Evolutionary conservation across 2,113 vertebrate genomes (phyloP), one percentile per base, ranked within the genome.

Genomic region (Tachysurus vachellii): DNA sequence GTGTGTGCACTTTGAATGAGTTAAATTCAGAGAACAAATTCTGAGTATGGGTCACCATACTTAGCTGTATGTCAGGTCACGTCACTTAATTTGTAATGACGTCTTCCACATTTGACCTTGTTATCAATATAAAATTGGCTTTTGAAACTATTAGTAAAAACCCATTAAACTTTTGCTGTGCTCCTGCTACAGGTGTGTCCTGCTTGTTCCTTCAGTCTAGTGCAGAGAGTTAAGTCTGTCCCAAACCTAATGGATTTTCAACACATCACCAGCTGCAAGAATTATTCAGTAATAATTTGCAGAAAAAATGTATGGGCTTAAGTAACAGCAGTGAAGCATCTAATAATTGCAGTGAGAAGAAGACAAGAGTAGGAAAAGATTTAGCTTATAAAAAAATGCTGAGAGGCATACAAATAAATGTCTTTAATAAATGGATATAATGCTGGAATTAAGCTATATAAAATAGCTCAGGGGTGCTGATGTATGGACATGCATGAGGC

Each of bases 191-290:
- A 59, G 70, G 56, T 85, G 26, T 62, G 2, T 61, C 47, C 59
- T 57, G 71, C 16, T n/a, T 59, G 36, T 36, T 85, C 56, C 53
- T 75, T 36, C 54, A 62, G 42, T 76, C 36, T 76, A 61, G 23
- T 23, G n/a, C 54, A 85, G 42, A 42, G 8, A 36, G 21, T 61
- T n/a, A 80, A 28, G 61, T 23, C 75, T 44, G 13, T 83, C 59
- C 56, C 83, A 70, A 56, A 19, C 71, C 70, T 75, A 86, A 85
- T 85, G 31, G 70, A 84, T 91, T 83, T 59, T 47, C 54, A 76
- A 70, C 53, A 71, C 47, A 86, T 73, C 75, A 73, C 56, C 79
- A 85, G 28, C 36, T 62, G 19, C 28, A 70, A 68, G 62, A 56
- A 62, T 61, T 11, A 70, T 61, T 21, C 71, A 16, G 73, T 88